These are phyloP conservation scores for Sepioteuthis lessoniana DNA, from an alignment of 2,888 invertebrate species.

Conservation along the genomic window DNA sequence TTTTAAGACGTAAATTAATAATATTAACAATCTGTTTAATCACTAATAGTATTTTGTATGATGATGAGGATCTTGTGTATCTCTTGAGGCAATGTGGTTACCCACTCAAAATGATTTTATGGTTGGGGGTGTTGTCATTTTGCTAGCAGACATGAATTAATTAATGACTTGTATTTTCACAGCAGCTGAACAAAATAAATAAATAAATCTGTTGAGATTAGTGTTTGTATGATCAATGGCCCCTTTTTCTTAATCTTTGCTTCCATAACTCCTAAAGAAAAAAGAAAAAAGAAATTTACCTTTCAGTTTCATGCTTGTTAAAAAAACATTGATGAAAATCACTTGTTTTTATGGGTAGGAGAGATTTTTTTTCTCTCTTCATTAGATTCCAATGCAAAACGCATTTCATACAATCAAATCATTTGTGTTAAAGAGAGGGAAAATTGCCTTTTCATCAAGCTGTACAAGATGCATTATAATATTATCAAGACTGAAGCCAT, in stretches of 20 bases:
- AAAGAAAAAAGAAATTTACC: neutral
- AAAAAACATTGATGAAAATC: neutral
- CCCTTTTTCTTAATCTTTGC: neutral
- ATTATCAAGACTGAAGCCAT: too few species aligned
- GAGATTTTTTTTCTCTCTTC: too few species aligned
- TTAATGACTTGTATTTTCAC: neutral
- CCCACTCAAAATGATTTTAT: neutral
- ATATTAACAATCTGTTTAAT: too few species aligned
- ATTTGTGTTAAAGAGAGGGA: too few species aligned
- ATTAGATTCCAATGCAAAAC: too few species aligned
- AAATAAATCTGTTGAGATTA: neutral
- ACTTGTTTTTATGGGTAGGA: too few species aligned
- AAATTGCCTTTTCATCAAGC: too few species aligned
- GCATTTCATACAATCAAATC: too few species aligned
- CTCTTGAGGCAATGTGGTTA: neutral
- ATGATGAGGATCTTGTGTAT: neutral
- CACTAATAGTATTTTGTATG: neutral
- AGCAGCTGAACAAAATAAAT: neutral
- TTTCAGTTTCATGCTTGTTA: neutral
- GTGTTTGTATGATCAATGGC: neutral
- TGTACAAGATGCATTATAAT: too few species aligned
- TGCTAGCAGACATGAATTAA: neutral
- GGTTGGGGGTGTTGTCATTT: neutral
- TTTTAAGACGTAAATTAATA: too few species aligned
- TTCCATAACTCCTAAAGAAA: neutral